Conservation (phyloP, 2,888 invertebrate species). For the Herminia tarsipennalis region DNA sequence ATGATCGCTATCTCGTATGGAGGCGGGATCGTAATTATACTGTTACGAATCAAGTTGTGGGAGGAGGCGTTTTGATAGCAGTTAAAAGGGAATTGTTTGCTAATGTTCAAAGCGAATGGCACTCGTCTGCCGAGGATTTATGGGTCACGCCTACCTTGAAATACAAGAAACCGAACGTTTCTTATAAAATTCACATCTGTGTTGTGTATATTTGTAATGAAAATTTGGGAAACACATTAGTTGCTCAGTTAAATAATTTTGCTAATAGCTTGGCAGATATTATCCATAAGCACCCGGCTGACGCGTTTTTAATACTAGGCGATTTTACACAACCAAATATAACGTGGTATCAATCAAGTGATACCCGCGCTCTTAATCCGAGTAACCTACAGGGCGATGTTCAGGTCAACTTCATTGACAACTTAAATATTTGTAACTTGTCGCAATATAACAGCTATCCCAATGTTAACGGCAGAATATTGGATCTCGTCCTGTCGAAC, state of each 20-base stretch:
- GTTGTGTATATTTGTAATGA: neutral
- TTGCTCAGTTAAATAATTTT: conserved; percentile 1
- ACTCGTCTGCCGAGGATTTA: neutral
- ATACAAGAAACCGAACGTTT: neutral
- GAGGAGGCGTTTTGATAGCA: conserved; percentile 9
- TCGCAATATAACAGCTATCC: neutral
- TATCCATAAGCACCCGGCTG: no score
- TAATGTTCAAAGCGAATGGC: neutral
- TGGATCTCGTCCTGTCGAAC: no score
- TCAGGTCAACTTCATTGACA: neutral
- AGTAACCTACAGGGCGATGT: neutral
- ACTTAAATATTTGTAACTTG: neutral
- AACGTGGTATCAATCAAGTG: neutral
- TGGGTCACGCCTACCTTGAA: conserved; percentile 4
- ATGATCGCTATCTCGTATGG: conserved; percentile 11
- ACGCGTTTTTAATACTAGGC: neutral
- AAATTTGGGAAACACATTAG: neutral
- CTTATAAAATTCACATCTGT: no score
- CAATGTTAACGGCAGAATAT: neutral
- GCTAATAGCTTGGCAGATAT: no score
- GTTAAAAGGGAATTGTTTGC: conserved; percentile 3
- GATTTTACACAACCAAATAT: conserved; percentile 1
- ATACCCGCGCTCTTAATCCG: no score
- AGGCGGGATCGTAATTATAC: conserved; percentile 12
- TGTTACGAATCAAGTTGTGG: conserved; percentile 3